A percentile compares a stretch with the other conserved stretches of the same genome.
Evolutionary conservation across 2,888 invertebrate genomes (phyloP).

Genomic region (Cerastis rubricosa): DNA sequence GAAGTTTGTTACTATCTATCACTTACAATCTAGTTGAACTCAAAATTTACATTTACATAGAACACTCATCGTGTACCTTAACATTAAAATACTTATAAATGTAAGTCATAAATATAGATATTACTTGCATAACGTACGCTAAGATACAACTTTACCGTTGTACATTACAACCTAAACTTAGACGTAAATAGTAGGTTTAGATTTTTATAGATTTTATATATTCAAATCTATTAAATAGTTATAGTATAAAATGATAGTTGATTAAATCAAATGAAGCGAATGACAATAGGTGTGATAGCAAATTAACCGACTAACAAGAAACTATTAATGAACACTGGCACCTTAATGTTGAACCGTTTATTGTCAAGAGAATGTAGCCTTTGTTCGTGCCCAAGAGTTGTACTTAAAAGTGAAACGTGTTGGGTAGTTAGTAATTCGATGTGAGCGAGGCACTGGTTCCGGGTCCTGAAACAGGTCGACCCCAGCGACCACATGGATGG

Average conservation of each 20-base stretch:
- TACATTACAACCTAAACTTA: slow-evolving; percentile 85
- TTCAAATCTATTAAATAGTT: slow-evolving; percentile 73
- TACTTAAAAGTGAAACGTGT: slow-evolving; percentile 42
- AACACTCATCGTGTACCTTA: slow-evolving; percentile 86
- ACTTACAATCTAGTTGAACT: slow-evolving; percentile 85
- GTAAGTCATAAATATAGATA: slow-evolving; percentile 89
- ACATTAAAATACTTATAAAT: slow-evolving; percentile 85
- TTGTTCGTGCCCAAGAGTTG: slow-evolving; percentile 42
- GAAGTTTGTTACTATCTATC: slow-evolving; percentile 72
- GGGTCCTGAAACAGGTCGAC: not conserved
- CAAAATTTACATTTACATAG: slow-evolving; percentile 88
- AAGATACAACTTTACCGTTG: slow-evolving; percentile 82
- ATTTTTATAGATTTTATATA: slow-evolving; percentile 78
- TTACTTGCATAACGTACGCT: slow-evolving; percentile 82
- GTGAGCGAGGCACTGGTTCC: not conserved
- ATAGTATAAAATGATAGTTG: slow-evolving; percentile 72
- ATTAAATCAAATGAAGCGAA: slow-evolving; percentile 74
- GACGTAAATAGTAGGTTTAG: slow-evolving; percentile 85
- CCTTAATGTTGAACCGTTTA: slow-evolving; percentile 77
- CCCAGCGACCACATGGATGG: slow-evolving; percentile 40
- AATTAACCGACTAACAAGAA: slow-evolving; percentile 71
- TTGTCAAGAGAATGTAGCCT: slow-evolving; percentile 67
- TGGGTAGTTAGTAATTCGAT: not conserved
- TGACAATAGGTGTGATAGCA: slow-evolving; percentile 69
- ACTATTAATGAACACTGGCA: slow-evolving; percentile 82